Evolutionary conservation across 2,797 vertebrate genomes (phyloP).

Genomic region (Channallabes apus): DNA sequence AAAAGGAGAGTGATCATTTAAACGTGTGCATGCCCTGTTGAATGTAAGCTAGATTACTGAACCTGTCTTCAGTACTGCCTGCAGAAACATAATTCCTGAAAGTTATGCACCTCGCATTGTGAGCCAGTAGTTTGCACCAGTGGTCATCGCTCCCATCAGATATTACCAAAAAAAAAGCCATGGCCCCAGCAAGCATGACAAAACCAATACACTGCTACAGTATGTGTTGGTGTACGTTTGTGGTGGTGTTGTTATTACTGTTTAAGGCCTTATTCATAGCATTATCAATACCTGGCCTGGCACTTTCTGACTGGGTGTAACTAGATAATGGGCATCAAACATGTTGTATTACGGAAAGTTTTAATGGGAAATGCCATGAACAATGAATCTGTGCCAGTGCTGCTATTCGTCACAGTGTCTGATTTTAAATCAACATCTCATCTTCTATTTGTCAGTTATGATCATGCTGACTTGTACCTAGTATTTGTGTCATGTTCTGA

Average conservation of each 20-base stretch:
- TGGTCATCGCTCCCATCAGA: constrained; percentile 21
- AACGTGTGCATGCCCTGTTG: constrained; percentile 5
- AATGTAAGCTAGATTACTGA: constrained; percentile 26
- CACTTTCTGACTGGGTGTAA: constrained; percentile 12
- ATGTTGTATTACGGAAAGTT: constrained; percentile 12
- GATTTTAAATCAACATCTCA: constrained; percentile 25
- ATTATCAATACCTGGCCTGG: constrained; percentile 8
- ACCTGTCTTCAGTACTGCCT: constrained; percentile 21
- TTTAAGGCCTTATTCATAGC: constrained; percentile 24
- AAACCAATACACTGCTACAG: constrained; percentile 8
- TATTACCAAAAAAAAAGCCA: constrained; percentile 3
- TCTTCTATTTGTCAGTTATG: constrained; percentile 4
- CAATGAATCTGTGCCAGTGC: constrained; percentile 24
- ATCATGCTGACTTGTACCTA: constrained; percentile 33
- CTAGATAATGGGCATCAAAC: constrained; percentile 17
- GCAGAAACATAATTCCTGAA: constrained; percentile 26
- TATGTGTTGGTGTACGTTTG: constrained; percentile 15
- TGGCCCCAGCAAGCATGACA: constrained; percentile 29
- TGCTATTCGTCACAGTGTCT: constrained; percentile 25
- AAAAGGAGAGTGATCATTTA: background rate
- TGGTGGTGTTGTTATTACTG: constrained; percentile 24
- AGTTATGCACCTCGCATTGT: constrained; percentile 15
- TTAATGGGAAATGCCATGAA: constrained; percentile 30
- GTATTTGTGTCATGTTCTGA: constrained; percentile 25
- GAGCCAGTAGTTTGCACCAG: constrained; percentile 15